These are phyloP conservation scores for Augochlorella aurata DNA, from an alignment of 2,888 invertebrate species.

Conservation along the genomic window DNA sequence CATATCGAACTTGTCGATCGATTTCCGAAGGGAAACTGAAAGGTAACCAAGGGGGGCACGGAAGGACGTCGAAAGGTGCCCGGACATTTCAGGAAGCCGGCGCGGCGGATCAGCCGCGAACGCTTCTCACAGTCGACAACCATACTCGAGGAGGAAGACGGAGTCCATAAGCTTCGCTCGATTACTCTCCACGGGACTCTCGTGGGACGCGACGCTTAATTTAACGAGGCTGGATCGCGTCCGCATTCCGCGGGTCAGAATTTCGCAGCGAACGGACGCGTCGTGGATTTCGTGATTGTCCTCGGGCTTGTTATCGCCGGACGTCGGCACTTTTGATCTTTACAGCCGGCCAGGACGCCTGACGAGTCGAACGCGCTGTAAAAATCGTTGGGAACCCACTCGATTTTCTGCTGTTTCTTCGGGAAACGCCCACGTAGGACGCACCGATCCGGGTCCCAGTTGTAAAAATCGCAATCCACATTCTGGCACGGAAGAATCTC, in stretches of 20 bases:
- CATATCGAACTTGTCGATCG: too few species aligned
- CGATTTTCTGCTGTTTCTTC: background rate
- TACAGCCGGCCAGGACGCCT: constrained; percentile 34
- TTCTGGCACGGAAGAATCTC: too few species aligned
- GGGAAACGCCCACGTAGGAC: background rate
- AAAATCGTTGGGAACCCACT: constrained; percentile 1
- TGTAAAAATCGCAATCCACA: background rate
- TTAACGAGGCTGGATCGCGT: constrained; percentile 37
- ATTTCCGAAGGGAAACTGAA: background rate
- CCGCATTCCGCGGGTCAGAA: constrained; percentile 38
- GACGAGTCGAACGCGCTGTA: constrained; percentile 18
- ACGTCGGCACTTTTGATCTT: constrained; percentile 52
- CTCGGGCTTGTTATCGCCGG: constrained; percentile 39
- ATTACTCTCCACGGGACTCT: constrained; percentile 32
- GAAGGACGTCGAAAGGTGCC: background rate
- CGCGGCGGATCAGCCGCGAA: background rate
- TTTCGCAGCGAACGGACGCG: constrained; percentile 6
- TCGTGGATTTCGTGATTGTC: constrained; percentile 32
- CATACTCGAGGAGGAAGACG: constrained; percentile 11
- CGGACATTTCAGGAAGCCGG: background rate
- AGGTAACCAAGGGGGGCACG: background rate
- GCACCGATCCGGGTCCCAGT: background rate
- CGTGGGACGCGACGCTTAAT: constrained; percentile 39
- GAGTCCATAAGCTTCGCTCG: constrained; percentile 17
- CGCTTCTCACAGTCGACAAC: constrained; percentile 13